Conservation (phyloP, 2,888 invertebrate genomes). For the Leuctra nigra region DNA sequence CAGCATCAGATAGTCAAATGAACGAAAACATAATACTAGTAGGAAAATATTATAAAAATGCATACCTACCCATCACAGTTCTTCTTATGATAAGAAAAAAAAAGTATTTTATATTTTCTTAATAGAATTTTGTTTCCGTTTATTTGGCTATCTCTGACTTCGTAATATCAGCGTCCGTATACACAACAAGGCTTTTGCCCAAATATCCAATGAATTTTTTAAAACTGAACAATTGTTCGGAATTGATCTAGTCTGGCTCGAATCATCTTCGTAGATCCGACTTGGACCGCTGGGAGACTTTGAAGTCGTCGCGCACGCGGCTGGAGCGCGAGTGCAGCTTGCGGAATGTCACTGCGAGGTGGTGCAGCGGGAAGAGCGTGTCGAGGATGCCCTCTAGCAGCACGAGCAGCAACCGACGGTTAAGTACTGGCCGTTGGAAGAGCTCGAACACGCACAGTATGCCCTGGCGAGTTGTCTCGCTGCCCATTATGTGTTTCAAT, state of each 20-base stretch:
- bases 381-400: constrained; percentile 73
- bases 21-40: too few relatives aligned
- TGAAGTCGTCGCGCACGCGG: constrained; percentile 25
- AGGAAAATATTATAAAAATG: too few relatives aligned
- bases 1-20: too few relatives aligned
- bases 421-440: constrained; percentile 79
- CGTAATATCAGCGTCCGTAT: too few relatives aligned
- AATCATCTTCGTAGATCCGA: not conserved
- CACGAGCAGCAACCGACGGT: constrained; percentile 75
- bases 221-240: too few relatives aligned
- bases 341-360: constrained; percentile 61
- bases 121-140: too few relatives aligned
- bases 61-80: too few relatives aligned
- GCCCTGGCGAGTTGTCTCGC: constrained; percentile 78
- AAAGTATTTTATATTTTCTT: too few relatives aligned
- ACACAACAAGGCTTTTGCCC: too few relatives aligned
- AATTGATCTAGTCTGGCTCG: not conserved
- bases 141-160: too few relatives aligned
- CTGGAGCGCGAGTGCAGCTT: constrained; percentile 55
- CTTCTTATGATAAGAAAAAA: too few relatives aligned
- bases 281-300: not conserved
- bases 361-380: constrained; percentile 73
- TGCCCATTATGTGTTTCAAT: constrained; percentile 80
- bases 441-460: constrained; percentile 78
- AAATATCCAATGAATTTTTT: too few relatives aligned